These are phyloP conservation scores for Rhinichthys osculus DNA, from an alignment of 2,797 vertebrate species.

Conservation along the genomic window DNA sequence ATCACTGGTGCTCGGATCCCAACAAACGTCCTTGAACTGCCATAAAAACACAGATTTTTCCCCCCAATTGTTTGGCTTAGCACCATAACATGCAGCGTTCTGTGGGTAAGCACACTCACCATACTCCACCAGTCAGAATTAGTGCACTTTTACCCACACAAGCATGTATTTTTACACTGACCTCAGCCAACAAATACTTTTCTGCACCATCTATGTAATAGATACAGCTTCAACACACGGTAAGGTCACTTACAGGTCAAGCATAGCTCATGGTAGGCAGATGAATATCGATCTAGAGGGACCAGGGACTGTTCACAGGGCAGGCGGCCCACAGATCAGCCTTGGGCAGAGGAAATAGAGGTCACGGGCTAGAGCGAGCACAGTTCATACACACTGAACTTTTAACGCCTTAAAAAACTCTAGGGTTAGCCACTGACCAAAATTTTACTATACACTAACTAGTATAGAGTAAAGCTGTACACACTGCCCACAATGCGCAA, in stretches of 20 bases:
- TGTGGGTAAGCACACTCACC: not conserved
- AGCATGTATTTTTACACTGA: slow-evolving; percentile 32
- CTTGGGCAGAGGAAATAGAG: slow-evolving; percentile 77
- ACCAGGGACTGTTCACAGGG: slow-evolving; percentile 72
- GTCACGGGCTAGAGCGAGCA: slow-evolving; percentile 61
- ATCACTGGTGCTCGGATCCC: not conserved
- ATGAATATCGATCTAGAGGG: slow-evolving; percentile 79
- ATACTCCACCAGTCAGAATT: slow-evolving; percentile 18
- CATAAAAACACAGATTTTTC: not conserved
- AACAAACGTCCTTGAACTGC: slow-evolving; percentile 19
- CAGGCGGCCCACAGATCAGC: slow-evolving; percentile 79
- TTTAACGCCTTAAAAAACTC: slow-evolving; percentile 36
- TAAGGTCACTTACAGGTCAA: slow-evolving; percentile 77
- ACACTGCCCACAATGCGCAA: not conserved
- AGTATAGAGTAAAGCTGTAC: not conserved
- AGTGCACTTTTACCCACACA: slow-evolving; percentile 35
- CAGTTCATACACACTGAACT: slow-evolving; percentile 30
- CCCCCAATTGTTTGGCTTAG: slow-evolving; percentile 1
- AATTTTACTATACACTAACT: slow-evolving; percentile 13
- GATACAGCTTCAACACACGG: slow-evolving; percentile 66
- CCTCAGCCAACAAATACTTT: slow-evolving; percentile 55
- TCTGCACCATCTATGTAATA: slow-evolving; percentile 62
- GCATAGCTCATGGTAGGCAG: slow-evolving; percentile 77
- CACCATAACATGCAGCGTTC: not conserved
- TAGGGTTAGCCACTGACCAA: slow-evolving; percentile 14